Conservation (phyloP, 2,888 invertebrate species). For the Callyntrura guangdongensis region DNA sequence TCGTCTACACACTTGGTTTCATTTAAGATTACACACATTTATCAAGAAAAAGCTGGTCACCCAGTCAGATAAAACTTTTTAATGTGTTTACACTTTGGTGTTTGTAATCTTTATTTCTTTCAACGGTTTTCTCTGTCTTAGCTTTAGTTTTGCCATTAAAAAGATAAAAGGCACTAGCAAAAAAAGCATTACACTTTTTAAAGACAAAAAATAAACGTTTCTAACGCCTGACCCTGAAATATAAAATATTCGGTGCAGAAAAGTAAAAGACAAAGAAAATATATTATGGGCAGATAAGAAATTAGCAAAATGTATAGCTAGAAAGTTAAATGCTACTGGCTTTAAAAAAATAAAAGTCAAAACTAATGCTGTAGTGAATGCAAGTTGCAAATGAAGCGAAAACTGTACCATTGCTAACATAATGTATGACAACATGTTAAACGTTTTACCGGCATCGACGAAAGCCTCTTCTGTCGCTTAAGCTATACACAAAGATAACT, state of each 20-base stretch:
- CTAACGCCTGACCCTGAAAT: conserved; percentile 44
- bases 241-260: conserved; percentile 43
- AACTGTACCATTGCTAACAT: background rate
- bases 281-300: background rate
- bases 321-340: background rate
- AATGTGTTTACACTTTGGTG: conserved; percentile 49
- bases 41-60: conserved; percentile 19
- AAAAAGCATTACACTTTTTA: conserved; percentile 1
- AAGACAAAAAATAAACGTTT: background rate
- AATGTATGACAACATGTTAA: conserved; percentile 43
- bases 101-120: too few species aligned
- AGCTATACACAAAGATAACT: conserved; percentile 39
- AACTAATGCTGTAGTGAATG: background rate
- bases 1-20: conserved; percentile 22
- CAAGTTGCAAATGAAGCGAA: conserved; percentile 34
- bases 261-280: background rate
- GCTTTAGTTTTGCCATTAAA: background rate
- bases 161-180: background rate
- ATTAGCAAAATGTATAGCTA: background rate
- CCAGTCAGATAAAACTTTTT: background rate
- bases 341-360: background rate
- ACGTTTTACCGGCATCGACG: conserved; percentile 31
- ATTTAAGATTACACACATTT: conserved; percentile 13
- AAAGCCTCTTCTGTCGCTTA: too few species aligned
- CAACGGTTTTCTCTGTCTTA: too few species aligned